These are phyloP conservation scores for Gambusia affinis DNA, from an alignment of 2,113 vertebrate species.

Conservation along the genomic window DNA sequence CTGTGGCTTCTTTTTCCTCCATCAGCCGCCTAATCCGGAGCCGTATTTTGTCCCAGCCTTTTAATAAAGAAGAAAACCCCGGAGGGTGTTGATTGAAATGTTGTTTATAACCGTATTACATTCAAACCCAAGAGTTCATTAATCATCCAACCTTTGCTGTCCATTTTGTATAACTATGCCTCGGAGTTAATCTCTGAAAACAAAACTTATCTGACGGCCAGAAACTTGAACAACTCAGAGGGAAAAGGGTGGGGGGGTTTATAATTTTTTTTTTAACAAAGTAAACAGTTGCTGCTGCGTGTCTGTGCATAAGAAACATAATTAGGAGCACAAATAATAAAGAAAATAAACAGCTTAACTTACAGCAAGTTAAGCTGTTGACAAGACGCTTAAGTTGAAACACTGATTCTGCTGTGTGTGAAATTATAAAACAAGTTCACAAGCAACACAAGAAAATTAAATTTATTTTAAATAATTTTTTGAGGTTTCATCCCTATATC, in stretches of 20 bases:
- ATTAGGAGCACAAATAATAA: neutral
- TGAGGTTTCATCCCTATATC: neutral
- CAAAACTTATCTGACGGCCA: slow-evolving; percentile 11
- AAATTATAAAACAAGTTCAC: neutral
- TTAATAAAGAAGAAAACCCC: slow-evolving; percentile 1
- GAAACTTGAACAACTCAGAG: slow-evolving; percentile 8
- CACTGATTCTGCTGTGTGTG: neutral
- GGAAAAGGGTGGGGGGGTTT: neutral
- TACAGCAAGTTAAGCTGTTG: neutral
- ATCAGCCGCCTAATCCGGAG: slow-evolving; percentile 1
- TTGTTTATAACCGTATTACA: slow-evolving; percentile 32
- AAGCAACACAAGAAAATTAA: neutral
- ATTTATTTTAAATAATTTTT: neutral
- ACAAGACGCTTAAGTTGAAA: neutral
- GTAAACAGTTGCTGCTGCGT: neutral
- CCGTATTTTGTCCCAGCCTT: slow-evolving; percentile 21
- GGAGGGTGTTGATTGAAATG: slow-evolving; percentile 26
- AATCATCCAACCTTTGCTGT: slow-evolving; percentile 28
- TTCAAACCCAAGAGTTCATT: slow-evolving; percentile 19
- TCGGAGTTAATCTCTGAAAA: slow-evolving; percentile 14
- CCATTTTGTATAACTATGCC: slow-evolving; percentile 30
- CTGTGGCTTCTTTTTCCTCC: slow-evolving; percentile 7
- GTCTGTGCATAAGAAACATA: neutral
- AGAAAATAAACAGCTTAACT: neutral
- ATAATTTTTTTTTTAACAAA: neutral